phyloP scores from a whole-genome alignment of 2,113 vertebrate species.

The Cheilinus undulatus region DNA sequence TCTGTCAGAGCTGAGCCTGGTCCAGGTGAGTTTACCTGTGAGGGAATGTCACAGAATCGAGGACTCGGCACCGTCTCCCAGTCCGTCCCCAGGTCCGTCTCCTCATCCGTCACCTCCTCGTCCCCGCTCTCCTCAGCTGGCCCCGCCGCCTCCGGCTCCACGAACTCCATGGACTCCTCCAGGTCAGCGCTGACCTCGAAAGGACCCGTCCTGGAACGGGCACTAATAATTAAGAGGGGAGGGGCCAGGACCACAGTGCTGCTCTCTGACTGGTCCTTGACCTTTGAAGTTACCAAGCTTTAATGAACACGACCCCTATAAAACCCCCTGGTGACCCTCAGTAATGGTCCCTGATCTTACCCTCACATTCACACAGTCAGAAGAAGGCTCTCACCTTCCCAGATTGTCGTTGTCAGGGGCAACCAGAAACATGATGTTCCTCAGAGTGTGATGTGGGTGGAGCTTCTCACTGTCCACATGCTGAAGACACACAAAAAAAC shows the following conservation, averaged over 20 bases:
- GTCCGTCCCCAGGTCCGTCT: conserved; percentile 96
- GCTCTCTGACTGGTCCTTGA: background rate
- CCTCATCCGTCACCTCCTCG: conserved; percentile 91
- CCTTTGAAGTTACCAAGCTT: too few species aligned
- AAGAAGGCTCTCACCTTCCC: conserved; percentile 88
- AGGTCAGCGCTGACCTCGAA: conserved; percentile 94
- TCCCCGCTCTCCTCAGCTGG: conserved; percentile 93
- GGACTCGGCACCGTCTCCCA: conserved; percentile 99
- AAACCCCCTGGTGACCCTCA: too few species aligned
- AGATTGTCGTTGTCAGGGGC: conserved; percentile 91
- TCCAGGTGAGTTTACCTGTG: too few species aligned
- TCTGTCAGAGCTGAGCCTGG: too few species aligned
- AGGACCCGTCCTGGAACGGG: conserved; percentile 88
- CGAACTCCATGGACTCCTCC: conserved; percentile 98
- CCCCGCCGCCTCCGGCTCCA: conserved; percentile 90
- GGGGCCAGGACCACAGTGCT: background rate
- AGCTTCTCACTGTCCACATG: conserved; percentile 95
- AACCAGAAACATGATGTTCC: conserved; percentile 98
- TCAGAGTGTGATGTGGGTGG: conserved; percentile 96
- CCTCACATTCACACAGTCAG: background rate
- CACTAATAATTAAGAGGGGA: too few species aligned
- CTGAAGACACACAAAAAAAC: conserved; percentile 71
- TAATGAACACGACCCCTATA: too few species aligned
- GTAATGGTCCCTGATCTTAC: too few species aligned
- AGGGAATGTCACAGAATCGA: conserved; percentile 97